Conservation (phyloP, 2,113 vertebrate genomes). For the Sander lucioperca region DNA sequence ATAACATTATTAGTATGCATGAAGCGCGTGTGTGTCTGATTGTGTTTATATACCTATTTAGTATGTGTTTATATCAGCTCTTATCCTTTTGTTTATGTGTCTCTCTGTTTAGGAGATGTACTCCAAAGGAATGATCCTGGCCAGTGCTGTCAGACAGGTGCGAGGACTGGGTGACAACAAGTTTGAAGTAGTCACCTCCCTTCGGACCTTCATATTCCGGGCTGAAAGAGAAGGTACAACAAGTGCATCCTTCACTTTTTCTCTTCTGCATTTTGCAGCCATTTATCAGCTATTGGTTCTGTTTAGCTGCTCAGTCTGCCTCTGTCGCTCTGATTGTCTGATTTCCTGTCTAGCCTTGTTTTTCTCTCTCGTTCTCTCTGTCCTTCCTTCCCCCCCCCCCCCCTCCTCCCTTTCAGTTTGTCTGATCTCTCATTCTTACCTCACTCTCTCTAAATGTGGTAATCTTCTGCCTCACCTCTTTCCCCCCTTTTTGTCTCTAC, state of each 20-base stretch:
- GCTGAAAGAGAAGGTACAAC: conserved; percentile 93
- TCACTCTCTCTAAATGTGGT: conserved; percentile 35
- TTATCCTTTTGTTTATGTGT: background rate
- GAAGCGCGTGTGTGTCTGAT: conserved; percentile 6
- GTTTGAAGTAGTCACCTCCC: conserved; percentile 93
- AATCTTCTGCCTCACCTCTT: conserved; percentile 24
- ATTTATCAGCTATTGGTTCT: background rate
- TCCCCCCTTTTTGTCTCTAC: background rate
- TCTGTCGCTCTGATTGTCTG: conserved; percentile 48
- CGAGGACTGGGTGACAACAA: conserved; percentile 92
- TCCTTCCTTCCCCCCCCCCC: conserved; percentile 12
- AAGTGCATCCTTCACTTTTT: conserved; percentile 11
- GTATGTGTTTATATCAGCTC: background rate
- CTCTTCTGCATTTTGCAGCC: conserved; percentile 12
- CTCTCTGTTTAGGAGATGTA: conserved; percentile 90
- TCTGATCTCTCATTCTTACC: background rate
- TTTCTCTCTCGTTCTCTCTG: conserved; percentile 22
- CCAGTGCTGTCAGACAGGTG: conserved; percentile 88
- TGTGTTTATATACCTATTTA: conserved; percentile 1
- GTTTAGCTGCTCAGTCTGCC: conserved; percentile 37
- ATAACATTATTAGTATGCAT: conserved; percentile 37
- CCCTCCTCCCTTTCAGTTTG: background rate
- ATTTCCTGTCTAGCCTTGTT: conserved; percentile 45
- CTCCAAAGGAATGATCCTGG: conserved; percentile 94
- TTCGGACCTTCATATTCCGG: conserved; percentile 93